A percentile compares a stretch with the other conserved stretches of the same genome.
These are phyloP conservation scores for Typhlomys cinereus DNA, from an alignment of 2,113 vertebrate species.

Conservation along the genomic window DNA sequence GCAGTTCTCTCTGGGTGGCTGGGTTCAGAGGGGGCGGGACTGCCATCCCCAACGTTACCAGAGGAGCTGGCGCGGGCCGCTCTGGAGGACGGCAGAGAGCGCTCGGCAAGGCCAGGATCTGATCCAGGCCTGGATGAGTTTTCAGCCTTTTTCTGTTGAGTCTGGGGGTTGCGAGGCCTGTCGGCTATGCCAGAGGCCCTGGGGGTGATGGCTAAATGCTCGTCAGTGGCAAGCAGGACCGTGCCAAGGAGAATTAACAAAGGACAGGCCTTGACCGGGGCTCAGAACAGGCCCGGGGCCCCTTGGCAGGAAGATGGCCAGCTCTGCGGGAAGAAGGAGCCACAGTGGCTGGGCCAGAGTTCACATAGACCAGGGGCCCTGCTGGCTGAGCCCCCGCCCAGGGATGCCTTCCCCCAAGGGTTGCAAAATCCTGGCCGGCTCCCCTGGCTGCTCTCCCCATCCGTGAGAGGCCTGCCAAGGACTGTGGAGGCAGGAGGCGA, in stretches of 20 bases:
- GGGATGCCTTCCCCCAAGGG: background rate
- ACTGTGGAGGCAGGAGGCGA: constrained; percentile 6
- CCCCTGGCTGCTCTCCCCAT: background rate
- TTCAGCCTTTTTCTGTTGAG: background rate
- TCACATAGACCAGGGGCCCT: fast-evolving
- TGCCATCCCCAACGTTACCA: background rate
- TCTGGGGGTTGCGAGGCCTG: background rate
- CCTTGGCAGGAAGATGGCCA: background rate
- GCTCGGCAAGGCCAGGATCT: fast-evolving
- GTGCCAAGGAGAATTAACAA: background rate
- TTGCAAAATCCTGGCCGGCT: constrained; percentile 24
- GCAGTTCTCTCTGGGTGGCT: background rate
- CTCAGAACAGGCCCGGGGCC: background rate
- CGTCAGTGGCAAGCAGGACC: fast-evolving
- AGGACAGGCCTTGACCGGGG: background rate
- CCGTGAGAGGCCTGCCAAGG: background rate
- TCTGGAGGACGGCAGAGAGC: background rate
- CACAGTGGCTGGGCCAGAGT: background rate
- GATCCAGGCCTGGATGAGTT: background rate
- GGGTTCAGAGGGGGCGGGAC: no score
- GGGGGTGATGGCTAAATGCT: fast-evolving
- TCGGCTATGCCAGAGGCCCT: background rate
- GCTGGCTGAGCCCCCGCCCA: background rate
- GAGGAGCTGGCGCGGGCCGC: background rate
- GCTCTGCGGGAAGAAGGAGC: background rate